phyloP scores from a whole-genome alignment of 2,888 invertebrate genomes.

The Ceraclea dissimilis region DNA sequence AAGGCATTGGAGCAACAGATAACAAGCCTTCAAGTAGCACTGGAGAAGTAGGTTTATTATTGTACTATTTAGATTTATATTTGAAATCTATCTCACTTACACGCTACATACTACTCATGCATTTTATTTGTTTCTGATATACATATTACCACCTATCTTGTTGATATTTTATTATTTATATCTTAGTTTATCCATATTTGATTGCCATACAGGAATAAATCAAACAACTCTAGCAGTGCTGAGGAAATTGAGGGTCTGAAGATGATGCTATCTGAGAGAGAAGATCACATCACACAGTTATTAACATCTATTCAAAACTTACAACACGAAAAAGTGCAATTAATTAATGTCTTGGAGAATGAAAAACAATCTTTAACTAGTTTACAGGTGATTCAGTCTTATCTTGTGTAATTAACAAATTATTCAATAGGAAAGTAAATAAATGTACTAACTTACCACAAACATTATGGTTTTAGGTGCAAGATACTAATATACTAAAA shows the following conservation, averaged over 20 bases:
- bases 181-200: not conserved
- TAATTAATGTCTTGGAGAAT: slow-evolving; percentile 50
- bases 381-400: slow-evolving; percentile 33
- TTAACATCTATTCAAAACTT: slow-evolving; percentile 41
- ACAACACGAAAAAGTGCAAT: slow-evolving; percentile 34
- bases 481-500: slow-evolving; percentile 59
- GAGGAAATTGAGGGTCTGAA: slow-evolving; percentile 38
- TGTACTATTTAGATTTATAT: not conserved
- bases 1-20: slow-evolving; percentile 42
- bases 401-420: not conserved
- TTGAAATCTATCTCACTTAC: not conserved
- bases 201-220: not conserved
- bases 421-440: too few species aligned
- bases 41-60: slow-evolving; percentile 36
- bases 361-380: slow-evolving; percentile 51
- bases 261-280: slow-evolving; percentile 40
- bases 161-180: slow-evolving; percentile 8
- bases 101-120: not conserved
- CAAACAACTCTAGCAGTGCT: not conserved
- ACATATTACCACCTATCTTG: not conserved
- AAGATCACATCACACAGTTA: slow-evolving; percentile 43
- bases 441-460: too few species aligned
- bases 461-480: slow-evolving; percentile 29
- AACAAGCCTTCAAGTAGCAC: slow-evolving; percentile 40
- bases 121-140: not conserved